Base-by-base conservation (phyloP, 2,113 vertebrate species). In the Chrysemys picta region DNA sequence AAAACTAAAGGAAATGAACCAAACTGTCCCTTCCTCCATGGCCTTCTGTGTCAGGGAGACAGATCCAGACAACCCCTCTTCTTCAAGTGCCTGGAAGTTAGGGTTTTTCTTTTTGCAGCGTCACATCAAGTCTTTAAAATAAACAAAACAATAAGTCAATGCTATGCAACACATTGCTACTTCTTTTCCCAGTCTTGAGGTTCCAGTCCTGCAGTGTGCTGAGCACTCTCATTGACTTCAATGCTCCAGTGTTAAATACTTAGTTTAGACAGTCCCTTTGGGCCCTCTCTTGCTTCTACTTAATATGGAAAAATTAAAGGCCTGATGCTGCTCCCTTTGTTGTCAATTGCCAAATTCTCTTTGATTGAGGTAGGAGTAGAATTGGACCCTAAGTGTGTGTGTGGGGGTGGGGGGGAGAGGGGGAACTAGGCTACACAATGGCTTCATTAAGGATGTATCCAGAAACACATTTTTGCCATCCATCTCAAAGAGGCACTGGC, bases 61-160 rank as follows among this genome's bases (percentile, higher is more conserved):
- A 19, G 72, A 92, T 94, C 93, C 94, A 91, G 19, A 84, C 0
- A 17, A 91, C 95, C 1, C 11, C 35, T 94, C 94, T 89, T 97
- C 92, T 94, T 96, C 88, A 88, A 84, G 91, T 76, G 42, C 16
- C 4, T 57, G 89, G 80, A 56, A 90, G 10, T 0, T 84, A 96
- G 1, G 89, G 27, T 82, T 97, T 97, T 95, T 97, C 98, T 95
- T 98, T 98, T 72, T 22, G 65, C 96, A 97, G 89, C 52, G 97
- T 97, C 98, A 98, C 96, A 94, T 98, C 97, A 76, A 98, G 94
- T 25, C 98, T 98, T 94, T 62, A 69, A 6, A 76, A 53, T 5
- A 87, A 65, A 10, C 62, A 80, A 84, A 5, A 89, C 11, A 31
- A 76, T 4, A 87, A 56, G 56, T 97, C 25, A 96, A 54, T 65